A percentile compares a stretch with the other conserved stretches of the same genome.
These are phyloP conservation scores for Leptodactylus fallax DNA, from an alignment of 2,797 vertebrate species.

Conservation along the genomic window DNA sequence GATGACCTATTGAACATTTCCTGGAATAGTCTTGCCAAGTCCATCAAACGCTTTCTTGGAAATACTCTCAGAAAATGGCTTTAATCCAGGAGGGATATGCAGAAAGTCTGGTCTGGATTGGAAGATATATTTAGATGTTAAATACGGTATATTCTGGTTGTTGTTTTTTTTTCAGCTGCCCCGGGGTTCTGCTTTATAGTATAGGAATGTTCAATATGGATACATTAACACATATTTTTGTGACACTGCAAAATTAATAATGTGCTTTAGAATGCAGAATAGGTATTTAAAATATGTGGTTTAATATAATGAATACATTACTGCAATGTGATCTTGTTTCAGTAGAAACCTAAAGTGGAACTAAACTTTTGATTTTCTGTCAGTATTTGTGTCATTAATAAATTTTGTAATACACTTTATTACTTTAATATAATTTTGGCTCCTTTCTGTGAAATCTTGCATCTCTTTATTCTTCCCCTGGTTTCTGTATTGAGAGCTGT, in stretches of 20 bases:
- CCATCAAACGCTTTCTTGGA: conserved; percentile 86
- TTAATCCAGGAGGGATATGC: conserved; percentile 75
- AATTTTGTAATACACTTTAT: too few species aligned
- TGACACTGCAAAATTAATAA: neutral
- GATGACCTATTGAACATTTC: conserved; percentile 87
- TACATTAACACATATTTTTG: neutral
- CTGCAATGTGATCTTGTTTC: too few species aligned
- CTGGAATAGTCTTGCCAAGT: conserved; percentile 82
- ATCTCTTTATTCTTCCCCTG: too few species aligned
- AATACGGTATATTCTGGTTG: conserved; percentile 28
- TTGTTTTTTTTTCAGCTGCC: conserved; percentile 43
- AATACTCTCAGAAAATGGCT: conserved; percentile 80
- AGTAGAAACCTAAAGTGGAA: neutral
- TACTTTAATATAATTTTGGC: too few species aligned
- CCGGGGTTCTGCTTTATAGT: neutral
- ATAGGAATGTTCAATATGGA: conserved; percentile 44
- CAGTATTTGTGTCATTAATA: too few species aligned
- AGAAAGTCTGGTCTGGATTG: conserved; percentile 79
- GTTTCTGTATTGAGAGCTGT: too few species aligned
- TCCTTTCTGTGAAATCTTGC: too few species aligned
- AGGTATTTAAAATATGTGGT: neutral
- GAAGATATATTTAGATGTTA: conserved; percentile 53
- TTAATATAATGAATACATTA: neutral
- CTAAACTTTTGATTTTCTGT: too few species aligned
- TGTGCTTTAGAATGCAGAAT: neutral